phyloP scores from a whole-genome alignment of 2,888 invertebrate genomes.

The Thereva unica region DNA sequence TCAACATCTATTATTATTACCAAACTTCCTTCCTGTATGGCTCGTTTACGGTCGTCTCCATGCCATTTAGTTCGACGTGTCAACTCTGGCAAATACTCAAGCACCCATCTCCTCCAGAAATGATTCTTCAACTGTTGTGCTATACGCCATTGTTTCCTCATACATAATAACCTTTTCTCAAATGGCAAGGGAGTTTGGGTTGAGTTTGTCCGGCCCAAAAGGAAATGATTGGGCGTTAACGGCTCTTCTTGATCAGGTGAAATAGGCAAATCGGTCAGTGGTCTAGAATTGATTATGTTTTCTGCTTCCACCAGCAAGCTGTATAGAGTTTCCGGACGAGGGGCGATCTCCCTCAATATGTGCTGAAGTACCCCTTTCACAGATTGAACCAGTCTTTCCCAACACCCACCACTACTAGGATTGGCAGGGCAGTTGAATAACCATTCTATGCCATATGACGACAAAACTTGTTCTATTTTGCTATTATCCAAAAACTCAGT shows the following conservation, averaged over 20 bases:
- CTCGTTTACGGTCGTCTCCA: neutral
- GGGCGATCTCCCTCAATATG: neutral
- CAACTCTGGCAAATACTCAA: constrained; percentile 9
- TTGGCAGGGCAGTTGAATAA: neutral
- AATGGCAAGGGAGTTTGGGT: neutral
- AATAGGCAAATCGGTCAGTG: too few species aligned
- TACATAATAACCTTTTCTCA: neutral
- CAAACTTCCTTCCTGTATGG: too few species aligned
- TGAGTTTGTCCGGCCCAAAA: neutral
- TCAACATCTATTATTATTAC: too few species aligned
- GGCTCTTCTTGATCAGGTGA: neutral
- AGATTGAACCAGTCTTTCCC: too few species aligned
- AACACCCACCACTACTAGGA: too few species aligned
- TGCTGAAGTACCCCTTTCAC: neutral
- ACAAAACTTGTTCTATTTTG: constrained; percentile 4
- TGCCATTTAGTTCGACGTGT: constrained; percentile 8
- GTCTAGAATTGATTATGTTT: too few species aligned
- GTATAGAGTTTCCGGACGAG: too few species aligned
- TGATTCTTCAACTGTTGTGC: constrained; percentile 1
- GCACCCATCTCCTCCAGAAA: constrained; percentile 7
- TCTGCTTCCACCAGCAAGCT: too few species aligned
- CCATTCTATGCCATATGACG: neutral
- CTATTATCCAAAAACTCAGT: neutral
- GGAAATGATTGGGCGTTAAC: constrained; percentile 1
- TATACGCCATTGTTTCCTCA: constrained; percentile 1